These are phyloP conservation scores for Jordanella pulchra DNA, from an alignment of 2,797 vertebrate genomes.

Conservation along the genomic window DNA sequence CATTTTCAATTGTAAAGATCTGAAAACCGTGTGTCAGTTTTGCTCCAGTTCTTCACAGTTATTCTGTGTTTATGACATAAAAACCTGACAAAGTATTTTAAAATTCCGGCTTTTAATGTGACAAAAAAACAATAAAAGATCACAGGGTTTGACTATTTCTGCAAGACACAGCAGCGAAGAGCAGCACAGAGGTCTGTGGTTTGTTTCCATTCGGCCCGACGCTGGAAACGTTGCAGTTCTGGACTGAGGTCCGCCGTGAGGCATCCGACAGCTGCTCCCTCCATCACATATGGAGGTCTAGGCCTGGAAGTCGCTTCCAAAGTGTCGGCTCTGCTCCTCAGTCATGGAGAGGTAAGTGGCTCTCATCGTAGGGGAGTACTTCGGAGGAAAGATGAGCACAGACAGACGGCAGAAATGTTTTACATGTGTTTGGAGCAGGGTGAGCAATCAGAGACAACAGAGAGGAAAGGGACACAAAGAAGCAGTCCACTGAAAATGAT, in stretches of 20 bases:
- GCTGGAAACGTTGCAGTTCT: slow-evolving; percentile 14
- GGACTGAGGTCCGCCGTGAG: slow-evolving; percentile 20
- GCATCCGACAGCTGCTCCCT: slow-evolving; percentile 20
- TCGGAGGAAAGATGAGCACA: slow-evolving; percentile 43
- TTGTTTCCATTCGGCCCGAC: slow-evolving; percentile 20
- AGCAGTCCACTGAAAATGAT: slow-evolving; percentile 32
- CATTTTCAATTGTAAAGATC: neutral
- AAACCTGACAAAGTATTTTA: neutral
- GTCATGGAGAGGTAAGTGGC: slow-evolving; percentile 94
- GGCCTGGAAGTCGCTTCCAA: slow-evolving; percentile 85
- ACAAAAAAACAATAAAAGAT: neutral
- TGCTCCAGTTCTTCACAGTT: neutral
- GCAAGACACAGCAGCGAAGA: slow-evolving; percentile 7
- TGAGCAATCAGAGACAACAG: slow-evolving; percentile 1
- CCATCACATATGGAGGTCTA: slow-evolving; percentile 63
- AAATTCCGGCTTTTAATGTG: neutral
- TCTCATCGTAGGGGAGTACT: slow-evolving; percentile 98
- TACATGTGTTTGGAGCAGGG: slow-evolving; percentile 3
- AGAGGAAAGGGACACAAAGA: slow-evolving; percentile 22
- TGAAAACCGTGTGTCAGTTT: neutral
- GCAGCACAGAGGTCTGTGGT: slow-evolving; percentile 13
- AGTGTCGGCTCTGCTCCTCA: slow-evolving; percentile 86
- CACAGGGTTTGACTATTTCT: neutral
- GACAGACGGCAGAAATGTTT: slow-evolving; percentile 11
- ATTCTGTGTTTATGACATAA: neutral